Conservation (phyloP, 2,113 vertebrate genomes). For the Echinops telfairi region DNA sequence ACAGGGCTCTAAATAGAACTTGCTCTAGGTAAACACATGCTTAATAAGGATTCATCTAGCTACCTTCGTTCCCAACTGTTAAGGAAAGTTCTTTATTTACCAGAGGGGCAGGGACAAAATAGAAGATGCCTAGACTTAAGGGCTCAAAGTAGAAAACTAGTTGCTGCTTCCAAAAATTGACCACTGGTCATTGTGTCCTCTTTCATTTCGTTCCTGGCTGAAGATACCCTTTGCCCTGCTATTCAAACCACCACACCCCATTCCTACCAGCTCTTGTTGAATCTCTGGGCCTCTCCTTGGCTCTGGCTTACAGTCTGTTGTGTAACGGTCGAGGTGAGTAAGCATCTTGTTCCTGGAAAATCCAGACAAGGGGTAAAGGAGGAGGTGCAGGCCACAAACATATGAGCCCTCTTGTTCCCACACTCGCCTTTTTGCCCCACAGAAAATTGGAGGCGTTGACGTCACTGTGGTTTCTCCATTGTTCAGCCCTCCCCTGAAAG, state of each 20-base stretch:
- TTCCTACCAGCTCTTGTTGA: neutral
- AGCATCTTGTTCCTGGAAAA: constrained; percentile 58
- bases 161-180: constrained; percentile 4
- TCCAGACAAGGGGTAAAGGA: constrained; percentile 3
- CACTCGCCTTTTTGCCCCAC: neutral
- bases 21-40: neutral
- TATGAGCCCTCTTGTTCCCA: neutral
- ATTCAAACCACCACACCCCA: neutral
- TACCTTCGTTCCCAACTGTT: neutral
- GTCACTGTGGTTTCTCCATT: neutral
- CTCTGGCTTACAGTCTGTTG: constrained; percentile 46
- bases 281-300: neutral
- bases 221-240: constrained; percentile 55
- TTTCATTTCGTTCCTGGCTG: constrained; percentile 29
- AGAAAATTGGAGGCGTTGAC: neutral
- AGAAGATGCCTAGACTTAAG: neutral
- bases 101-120: neutral
- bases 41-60: neutral
- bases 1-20: neutral
- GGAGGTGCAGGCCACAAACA: neutral
- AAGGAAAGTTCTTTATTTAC: neutral
- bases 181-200: constrained; percentile 38
- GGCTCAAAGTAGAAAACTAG: constrained; percentile 47
- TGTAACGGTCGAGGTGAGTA: constrained; percentile 15
- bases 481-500: neutral